A percentile compares a stretch with the other conserved stretches of the same genome.
These are phyloP conservation scores for Cryptocheilus praepositus DNA, from an alignment of 2,888 invertebrate species.

Conservation along the genomic window DNA sequence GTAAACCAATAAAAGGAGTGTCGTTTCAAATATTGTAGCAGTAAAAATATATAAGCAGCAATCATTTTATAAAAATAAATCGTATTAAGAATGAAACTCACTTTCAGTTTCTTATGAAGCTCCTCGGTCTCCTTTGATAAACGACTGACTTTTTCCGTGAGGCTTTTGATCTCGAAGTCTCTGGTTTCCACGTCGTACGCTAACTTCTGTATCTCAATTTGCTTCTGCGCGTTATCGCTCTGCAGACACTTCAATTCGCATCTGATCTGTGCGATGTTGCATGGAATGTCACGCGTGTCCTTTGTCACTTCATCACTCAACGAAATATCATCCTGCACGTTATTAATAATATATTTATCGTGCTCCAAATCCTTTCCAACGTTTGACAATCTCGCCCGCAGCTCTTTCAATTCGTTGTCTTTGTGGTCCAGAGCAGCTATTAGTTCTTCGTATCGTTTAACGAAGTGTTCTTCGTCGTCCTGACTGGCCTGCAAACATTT, in stretches of 20 bases:
- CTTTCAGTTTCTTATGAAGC: constrained; percentile 35
- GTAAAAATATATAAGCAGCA: neutral
- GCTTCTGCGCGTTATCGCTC: constrained; percentile 29
- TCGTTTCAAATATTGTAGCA: too few relatives aligned
- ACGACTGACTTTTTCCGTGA: constrained; percentile 40
- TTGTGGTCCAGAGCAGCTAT: neutral
- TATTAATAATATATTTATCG: neutral
- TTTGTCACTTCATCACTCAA: neutral
- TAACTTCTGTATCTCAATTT: constrained; percentile 36
- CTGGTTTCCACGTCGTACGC: constrained; percentile 45
- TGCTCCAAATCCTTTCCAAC: neutral
- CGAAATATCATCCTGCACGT: neutral
- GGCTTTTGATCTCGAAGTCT: constrained; percentile 43
- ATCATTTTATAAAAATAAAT: too few relatives aligned
- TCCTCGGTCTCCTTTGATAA: constrained; percentile 48
- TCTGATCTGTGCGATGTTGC: constrained; percentile 7
- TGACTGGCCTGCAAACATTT: too few relatives aligned
- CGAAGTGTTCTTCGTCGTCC: too few relatives aligned
- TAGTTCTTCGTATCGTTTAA: neutral
- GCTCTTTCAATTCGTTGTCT: constrained; percentile 18
- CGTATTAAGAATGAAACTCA: constrained; percentile 18
- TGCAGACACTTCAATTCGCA: constrained; percentile 20
- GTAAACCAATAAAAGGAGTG: too few relatives aligned
- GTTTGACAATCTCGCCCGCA: too few relatives aligned
- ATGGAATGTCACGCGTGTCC: neutral